phyloP scores from a whole-genome alignment of 2,888 invertebrate genomes.

The Megaustenia siamemsis region DNA sequence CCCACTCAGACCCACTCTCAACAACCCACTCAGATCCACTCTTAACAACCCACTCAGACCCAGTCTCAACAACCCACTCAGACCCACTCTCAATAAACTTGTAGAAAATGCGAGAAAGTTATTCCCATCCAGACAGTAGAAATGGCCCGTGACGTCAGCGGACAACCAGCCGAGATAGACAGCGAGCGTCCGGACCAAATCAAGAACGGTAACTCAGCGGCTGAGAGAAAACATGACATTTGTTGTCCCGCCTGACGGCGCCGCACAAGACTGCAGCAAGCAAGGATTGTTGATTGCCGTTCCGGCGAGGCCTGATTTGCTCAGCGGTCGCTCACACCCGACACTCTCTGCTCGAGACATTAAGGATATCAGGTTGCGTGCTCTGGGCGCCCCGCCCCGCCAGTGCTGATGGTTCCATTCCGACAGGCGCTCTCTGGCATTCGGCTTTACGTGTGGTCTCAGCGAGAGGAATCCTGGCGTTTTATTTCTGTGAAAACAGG shows the following conservation, averaged over 20 bases:
- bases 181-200: too few species aligned
- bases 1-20: too few species aligned
- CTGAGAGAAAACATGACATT: neutral
- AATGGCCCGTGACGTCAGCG: neutral
- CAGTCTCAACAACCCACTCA: too few species aligned
- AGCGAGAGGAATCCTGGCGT: neutral
- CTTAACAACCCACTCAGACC: too few species aligned
- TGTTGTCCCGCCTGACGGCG: neutral
- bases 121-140: too few species aligned
- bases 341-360: conserved; percentile 41
- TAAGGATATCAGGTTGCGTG: conserved; percentile 46
- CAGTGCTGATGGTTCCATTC: conserved; percentile 37
- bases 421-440: neutral
- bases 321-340: conserved; percentile 23
- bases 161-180: too few species aligned
- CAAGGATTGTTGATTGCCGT: conserved; percentile 8
- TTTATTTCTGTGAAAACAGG: neutral
- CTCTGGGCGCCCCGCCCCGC: conserved; percentile 32
- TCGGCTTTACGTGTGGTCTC: conserved; percentile 33
- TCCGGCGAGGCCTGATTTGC: conserved; percentile 33
- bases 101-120: too few species aligned
- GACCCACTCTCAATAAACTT: too few species aligned
- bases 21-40: too few species aligned
- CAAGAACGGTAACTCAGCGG: neutral
- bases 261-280: neutral